Evolutionary conservation across 2,113 vertebrate species (phyloP), one percentile per base, ranked within the genome.

Genomic region (Neogale vison): DNA sequence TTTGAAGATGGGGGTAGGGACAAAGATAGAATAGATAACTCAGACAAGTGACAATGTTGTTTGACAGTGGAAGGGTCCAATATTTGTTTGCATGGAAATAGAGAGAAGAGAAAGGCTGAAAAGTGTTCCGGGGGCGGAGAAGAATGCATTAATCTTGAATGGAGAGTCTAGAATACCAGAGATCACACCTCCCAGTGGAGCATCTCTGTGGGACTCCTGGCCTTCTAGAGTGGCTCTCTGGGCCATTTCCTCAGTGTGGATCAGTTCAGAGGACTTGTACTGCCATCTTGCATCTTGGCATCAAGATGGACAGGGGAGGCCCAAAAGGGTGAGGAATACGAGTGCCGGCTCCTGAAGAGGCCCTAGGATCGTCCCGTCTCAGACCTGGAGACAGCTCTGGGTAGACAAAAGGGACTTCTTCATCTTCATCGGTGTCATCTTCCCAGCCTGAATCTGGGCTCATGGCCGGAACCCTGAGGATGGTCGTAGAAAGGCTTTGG

Each of bases 261-360:
- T 52, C 34, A 74, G 52, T 34, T 34, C 29, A 42, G 67, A 90
- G 71, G 83, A 69, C 31, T 29, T n/a, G 42, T 57, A 47, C 39
- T 52, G 1, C 63, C 26, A 3, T 79, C 23, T 80, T 77, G 21
- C 45, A 7, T 24, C 50, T 74, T 63, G n/a, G 2, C 50, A 14
- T 89, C 42, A 55, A 79, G 79, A 65, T 13, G 36, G 50, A 72
- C 39, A 71, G 55, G 45, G 29, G 52, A 69, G 80, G 17, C 34
- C 34, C 11, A 7, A 18, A 20, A 1, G 3, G 29, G 6, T 31
- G n/a, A 69, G 50, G 18, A 36, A 17, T 2, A 24, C 0, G 0
- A 23, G 7, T 72, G 17, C 61, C 0, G 0, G 52, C 39, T 76
- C 76, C 42, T 11, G 1, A 29, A 6, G 23, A 50, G 23, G 34